Base-by-base conservation (phyloP, 1,140 invertebrate species). In the Cataglyphis hispanica region DNA sequence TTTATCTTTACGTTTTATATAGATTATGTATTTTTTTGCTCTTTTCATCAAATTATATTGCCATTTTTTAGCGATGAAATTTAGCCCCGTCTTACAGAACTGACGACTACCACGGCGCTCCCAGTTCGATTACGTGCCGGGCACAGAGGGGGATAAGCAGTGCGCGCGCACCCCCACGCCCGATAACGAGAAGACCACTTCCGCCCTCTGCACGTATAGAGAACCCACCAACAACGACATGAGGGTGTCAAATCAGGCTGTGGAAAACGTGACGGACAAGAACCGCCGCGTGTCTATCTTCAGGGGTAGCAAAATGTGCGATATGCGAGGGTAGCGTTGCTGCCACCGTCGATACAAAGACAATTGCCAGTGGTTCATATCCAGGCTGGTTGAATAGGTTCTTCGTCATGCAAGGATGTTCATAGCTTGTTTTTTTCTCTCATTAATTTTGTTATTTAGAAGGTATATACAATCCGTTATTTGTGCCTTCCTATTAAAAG, bases 121-220 rank as follows among this genome's bases (percentile, higher is more conserved):
- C 93, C 92, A 93, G 94, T 94, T 95, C 94, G 94, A 95, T 95
- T 95, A 95, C 93, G 92, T 94, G 91, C 91, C 93, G 77, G 91
- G 64, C 19, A 93, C 88, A 86, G 89, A 67, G 46, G 46, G 86
- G 83, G 90, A 78, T 94, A 74, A 81, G 1, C 27, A 70, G 93
- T 83, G 78, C 94, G 94, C 94, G 93, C 94, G 94, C 94, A 94
- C n/a, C 64, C 86, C 85, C 91, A 89, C 87, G 86, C 88, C 81
- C 90, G 88, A 81, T 75, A 72, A 72, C 70, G 53, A 27, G 2
- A 4, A 80, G 43, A 60, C 31, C 72, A 87, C 61, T 63, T 84
- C 31, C 40, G 60, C 43, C 60, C 78, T 63, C 69, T 60, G 58
- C 58, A 37, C 2, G 25, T 27, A 83, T 60, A 19, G 66, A 40